Evolutionary conservation across 2,888 invertebrate species (phyloP), one percentile per base, ranked within the genome.

Genomic region (Spodoptera littoralis): DNA sequence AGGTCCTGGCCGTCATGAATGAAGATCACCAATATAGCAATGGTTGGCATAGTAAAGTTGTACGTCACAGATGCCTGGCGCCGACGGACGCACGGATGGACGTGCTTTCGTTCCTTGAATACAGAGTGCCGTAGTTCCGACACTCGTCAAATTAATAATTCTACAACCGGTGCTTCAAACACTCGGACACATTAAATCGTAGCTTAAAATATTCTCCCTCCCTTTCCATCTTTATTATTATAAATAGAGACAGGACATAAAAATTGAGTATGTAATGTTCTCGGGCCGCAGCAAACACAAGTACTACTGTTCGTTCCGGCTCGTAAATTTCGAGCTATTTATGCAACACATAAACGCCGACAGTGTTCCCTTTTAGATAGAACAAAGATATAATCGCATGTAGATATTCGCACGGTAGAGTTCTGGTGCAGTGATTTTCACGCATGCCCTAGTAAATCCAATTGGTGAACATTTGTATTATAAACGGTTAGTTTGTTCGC

Each of bases 71-170:
- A 65, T 62, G 52, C 48, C 54, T 72, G 78, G 73, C 74, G 71
- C 70, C 76, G 63, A 53, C 48, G 53, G 58, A 46, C 66, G 61
- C 47, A 51, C 62, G 64, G 52, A 57, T 62, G 73, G 65, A 72
- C 68, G 60, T 53, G 43, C 58, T 22, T 11, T 42, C 69, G 74
- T 81, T 68, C 69, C 69, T 74, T 83, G 90, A 86, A 90, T 90
- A 89, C 88, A 80, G 87, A 89, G 72, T 79, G 81, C 62, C 75
- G 75, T 77, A 81, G 87, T 90, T 90, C 89, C 90, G 88, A 89
- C 82, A 80, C 86, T 76, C 83, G 82, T 90, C 84, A 87, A 87
- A 90, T 89, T 85, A 87, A 70, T 73, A 73, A 90, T 89, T 84
- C 86, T 76, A 80, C 76, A 73, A 83, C 76, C 77, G 71, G 76